phyloP scores from a whole-genome alignment of 1,140 invertebrate species.

The Plectus sambesii region DNA sequence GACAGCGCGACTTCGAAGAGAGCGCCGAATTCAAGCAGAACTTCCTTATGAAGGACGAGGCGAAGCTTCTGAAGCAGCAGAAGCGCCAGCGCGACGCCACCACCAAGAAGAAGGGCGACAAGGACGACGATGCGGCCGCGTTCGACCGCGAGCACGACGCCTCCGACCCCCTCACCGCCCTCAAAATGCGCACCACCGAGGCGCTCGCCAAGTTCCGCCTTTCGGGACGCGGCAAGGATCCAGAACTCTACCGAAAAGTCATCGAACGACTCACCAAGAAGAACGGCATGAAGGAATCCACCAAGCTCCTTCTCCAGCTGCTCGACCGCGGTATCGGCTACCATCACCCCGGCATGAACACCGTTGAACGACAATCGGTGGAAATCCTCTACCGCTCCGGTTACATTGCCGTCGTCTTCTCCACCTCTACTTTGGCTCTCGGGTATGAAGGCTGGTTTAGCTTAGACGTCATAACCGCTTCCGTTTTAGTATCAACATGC shows the following conservation, averaged over 20 bases:
- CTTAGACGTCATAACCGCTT: not conserved
- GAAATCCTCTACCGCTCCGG: conserved; percentile 43
- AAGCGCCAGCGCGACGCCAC: conserved; percentile 38
- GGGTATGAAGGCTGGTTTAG: conserved; percentile 18
- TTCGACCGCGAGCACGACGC: conserved; percentile 14
- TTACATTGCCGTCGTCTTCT: conserved; percentile 39
- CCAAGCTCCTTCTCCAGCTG: conserved; percentile 27
- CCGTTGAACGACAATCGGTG: conserved; percentile 34
- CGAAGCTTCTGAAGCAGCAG: conserved; percentile 34
- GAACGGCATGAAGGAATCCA: conserved; percentile 15
- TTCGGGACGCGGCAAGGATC: conserved; percentile 11
- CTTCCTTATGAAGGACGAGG: conserved; percentile 34
- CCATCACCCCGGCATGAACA: conserved; percentile 41
- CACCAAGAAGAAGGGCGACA: conserved; percentile 37
- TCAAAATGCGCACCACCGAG: conserved; percentile 31
- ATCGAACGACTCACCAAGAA: conserved; percentile 19
- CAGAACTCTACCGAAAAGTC: conserved; percentile 29
- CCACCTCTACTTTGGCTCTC: conserved; percentile 41
- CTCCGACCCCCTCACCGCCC: conserved; percentile 34
- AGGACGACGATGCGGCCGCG: conserved; percentile 22
- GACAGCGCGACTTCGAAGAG: conserved; percentile 27
- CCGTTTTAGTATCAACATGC: conserved; percentile 44
- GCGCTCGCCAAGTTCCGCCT: conserved; percentile 25
- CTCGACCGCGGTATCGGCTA: conserved; percentile 44
- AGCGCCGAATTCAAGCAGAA: conserved; percentile 36